These are phyloP conservation scores for Hesperia comma DNA, from an alignment of 2,888 invertebrate genomes.

Conservation along the genomic window DNA sequence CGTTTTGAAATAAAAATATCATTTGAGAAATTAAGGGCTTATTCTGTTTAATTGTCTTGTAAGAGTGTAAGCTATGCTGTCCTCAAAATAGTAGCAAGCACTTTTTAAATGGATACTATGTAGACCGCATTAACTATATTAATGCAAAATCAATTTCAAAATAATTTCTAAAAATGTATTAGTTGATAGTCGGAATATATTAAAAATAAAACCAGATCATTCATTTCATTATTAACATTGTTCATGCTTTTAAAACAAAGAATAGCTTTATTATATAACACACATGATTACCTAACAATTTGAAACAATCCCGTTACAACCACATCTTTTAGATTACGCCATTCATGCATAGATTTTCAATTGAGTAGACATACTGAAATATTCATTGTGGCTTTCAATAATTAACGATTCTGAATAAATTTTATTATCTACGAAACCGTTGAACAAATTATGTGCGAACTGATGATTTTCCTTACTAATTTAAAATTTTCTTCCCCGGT, in stretches of 20 bases:
- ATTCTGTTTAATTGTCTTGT: too few species aligned
- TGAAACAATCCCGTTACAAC: not conserved
- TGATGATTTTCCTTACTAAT: not conserved
- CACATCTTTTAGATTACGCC: not conserved
- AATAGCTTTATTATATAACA: not conserved
- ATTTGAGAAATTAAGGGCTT: too few species aligned
- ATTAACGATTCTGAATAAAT: conserved; percentile 31
- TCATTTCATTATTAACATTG: not conserved
- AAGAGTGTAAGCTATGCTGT: too few species aligned
- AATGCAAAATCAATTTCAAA: too few species aligned
- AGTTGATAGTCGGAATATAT: too few species aligned
- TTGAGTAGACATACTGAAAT: conserved; percentile 14
- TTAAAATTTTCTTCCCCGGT: not conserved
- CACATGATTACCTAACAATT: too few species aligned
- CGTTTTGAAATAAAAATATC: too few species aligned
- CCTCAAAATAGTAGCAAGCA: too few species aligned
- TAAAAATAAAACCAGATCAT: too few species aligned
- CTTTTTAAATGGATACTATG: too few species aligned
- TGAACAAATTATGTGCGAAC: conserved; percentile 5
- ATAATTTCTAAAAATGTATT: too few species aligned
- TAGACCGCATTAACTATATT: too few species aligned
- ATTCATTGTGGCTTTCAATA: conserved; percentile 35
- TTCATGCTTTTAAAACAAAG: not conserved
- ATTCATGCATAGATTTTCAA: conserved; percentile 6
- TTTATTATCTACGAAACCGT: conserved; percentile 23